phyloP scores from a whole-genome alignment of 37 sponge, comb jelly and placozoan genomes.

The Haliclona indistincta region DNA sequence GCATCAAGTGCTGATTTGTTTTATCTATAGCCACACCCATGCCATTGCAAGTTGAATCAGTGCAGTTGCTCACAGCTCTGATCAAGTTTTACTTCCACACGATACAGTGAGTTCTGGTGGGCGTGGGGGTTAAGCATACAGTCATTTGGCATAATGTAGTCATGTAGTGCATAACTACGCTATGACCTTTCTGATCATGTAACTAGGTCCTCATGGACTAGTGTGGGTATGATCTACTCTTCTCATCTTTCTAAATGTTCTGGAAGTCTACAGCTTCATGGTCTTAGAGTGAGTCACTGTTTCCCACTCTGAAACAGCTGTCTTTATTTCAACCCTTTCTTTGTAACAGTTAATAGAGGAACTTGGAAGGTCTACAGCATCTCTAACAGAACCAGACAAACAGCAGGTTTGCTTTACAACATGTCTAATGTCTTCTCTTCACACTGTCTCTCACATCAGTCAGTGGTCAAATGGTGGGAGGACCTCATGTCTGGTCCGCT shows the following conservation, averaged over 20 bases:
- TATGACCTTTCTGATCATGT: too few relatives aligned
- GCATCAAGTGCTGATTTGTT: background rate
- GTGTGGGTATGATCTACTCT: conserved; percentile 27
- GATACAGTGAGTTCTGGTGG: conserved; percentile 9
- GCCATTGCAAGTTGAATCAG: conserved; percentile 28
- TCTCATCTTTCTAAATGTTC: conserved; percentile 8
- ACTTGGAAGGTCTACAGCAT: conserved; percentile 22
- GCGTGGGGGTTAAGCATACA: background rate
- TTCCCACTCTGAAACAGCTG: background rate
- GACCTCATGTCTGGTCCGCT: conserved; percentile 45
- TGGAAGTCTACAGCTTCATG: conserved; percentile 39
- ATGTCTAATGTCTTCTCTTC: too few relatives aligned
- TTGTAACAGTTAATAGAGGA: conserved; percentile 40
- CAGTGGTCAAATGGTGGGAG: conserved; percentile 39
- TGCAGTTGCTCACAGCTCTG: conserved; percentile 55
- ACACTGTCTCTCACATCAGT: too few relatives aligned
- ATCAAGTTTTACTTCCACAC: conserved; percentile 48
- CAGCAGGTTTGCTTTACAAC: too few relatives aligned
- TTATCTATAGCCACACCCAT: background rate
- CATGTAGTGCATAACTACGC: too few relatives aligned
- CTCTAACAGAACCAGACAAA: background rate
- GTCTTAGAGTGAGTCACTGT: conserved; percentile 37
- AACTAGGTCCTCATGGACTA: conserved; percentile 13
- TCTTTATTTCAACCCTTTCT: background rate
- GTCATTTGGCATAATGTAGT: too few relatives aligned